phyloP scores from a whole-genome alignment of 1,140 invertebrate genomes.

The Acromyrmex heyeri region DNA sequence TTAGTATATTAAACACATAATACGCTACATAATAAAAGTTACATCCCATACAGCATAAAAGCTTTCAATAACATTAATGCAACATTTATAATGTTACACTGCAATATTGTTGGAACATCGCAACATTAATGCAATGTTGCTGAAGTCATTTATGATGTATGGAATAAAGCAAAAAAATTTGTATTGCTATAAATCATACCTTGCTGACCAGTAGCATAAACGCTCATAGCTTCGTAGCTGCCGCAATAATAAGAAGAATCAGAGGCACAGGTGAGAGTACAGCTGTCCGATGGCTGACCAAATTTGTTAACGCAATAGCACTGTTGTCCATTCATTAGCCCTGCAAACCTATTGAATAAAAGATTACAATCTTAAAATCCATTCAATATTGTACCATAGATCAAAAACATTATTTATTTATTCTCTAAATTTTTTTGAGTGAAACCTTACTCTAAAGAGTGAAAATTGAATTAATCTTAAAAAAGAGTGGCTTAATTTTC shows the following conservation, averaged over 20 bases:
- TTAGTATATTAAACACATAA: not conserved
- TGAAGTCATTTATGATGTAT: too few species aligned
- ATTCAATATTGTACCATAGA: not conserved
- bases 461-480: too few species aligned
- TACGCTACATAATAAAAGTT: not conserved
- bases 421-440: too few species aligned
- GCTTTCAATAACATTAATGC: too few species aligned
- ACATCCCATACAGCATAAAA: not conserved
- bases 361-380: not conserved
- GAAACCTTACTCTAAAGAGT: too few species aligned
- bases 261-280: conserved; percentile 79
- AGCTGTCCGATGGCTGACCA: conserved; percentile 81
- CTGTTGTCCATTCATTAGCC: conserved; percentile 82
- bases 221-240: conserved; percentile 82
- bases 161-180: conserved; percentile 6
- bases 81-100: too few species aligned
- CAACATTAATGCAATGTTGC: too few species aligned
- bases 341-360: conserved; percentile 82
- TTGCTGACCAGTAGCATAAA: conserved; percentile 86
- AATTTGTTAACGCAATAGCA: conserved; percentile 86
- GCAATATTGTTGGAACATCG: too few species aligned
- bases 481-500: too few species aligned
- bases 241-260: conserved; percentile 83
- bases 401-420: too few species aligned
- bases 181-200: conserved; percentile 74